Evolutionary conservation across 35 echinoderm and acorn worm species (phyloP), one percentile per base, ranked within the genome.

Genomic region (Apostichopus californicus): DNA sequence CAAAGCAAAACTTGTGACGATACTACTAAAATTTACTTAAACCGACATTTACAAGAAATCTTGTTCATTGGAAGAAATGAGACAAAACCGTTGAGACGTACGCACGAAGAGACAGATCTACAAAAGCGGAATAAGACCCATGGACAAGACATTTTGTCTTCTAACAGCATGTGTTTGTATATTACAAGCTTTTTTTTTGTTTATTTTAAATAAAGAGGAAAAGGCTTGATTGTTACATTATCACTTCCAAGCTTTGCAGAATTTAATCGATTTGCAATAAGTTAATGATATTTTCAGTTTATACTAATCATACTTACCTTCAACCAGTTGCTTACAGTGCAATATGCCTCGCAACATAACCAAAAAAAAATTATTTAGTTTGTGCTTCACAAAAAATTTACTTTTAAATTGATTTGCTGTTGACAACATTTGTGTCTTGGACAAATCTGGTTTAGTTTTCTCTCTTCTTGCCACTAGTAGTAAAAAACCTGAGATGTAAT

Each of bases 271-370:
- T 75, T 75, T 75, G 71, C 71, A 75, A 75, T 75, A 75, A 75
- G 20, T 20, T 61, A 61, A 61, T 61, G 58, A 61, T 61, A 61
- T 61, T 61, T 75, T 85, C 58, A 58, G 18, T 85, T 85, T 23
- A 85, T 56, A 58, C 55, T 85, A 58, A 59, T 85, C 55, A n/a
- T 75, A 85, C 80, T 85, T 58, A 85, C 81, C 55, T 85, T 58
- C 54, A 21, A 55, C n/a, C n/a, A 58, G 57, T 85, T 85, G 81
- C 81, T 59, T 8, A n/a, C 20, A 60, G 81, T 85, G 81, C 81
- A 85, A 85, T 85, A 85, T 85, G 55, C 57, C 81, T 85, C 13
- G 81, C 81, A 55, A 85, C 54, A 17, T 10, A 85, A 85, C 71
- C 63, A 23, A 23, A 55, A 46, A 3, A 46, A 46, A 46, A 46